Evolutionary conservation across 2,797 vertebrate species (phyloP).

Genomic region (Myotis findleyi): DNA sequence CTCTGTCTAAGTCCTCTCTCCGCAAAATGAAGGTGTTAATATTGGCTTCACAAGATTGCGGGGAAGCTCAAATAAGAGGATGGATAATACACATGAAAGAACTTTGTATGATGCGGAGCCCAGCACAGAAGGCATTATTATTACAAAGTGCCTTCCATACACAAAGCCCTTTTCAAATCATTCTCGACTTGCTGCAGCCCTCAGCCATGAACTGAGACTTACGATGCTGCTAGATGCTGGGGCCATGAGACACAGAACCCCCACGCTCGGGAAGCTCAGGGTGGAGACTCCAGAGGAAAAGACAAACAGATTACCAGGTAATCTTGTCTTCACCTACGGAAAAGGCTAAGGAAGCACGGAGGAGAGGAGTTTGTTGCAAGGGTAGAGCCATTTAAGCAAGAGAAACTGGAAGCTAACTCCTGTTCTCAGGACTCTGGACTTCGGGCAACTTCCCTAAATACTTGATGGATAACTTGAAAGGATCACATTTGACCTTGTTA

Average conservation of each 20-base stretch:
- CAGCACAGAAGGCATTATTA: background rate
- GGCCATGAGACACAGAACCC: background rate
- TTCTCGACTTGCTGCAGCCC: background rate
- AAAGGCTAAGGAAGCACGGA: background rate
- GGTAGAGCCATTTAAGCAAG: background rate
- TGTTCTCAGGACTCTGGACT: background rate
- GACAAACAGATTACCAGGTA: background rate
- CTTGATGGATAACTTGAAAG: background rate
- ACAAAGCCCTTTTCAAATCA: background rate
- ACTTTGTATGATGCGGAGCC: background rate
- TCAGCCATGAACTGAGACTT: background rate
- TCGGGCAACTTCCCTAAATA: background rate
- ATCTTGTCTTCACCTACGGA: background rate
- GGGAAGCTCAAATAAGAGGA: slow-evolving; percentile 32
- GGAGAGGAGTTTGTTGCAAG: background rate
- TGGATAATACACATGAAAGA: background rate
- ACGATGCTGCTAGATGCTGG: background rate
- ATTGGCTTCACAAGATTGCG: background rate
- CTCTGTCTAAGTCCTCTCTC: background rate
- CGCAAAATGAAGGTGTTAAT: slow-evolving; percentile 23
- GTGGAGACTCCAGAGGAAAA: background rate
- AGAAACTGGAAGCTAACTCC: background rate
- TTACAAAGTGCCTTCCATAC: background rate
- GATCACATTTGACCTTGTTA: background rate
- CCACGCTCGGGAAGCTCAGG: background rate